These are phyloP conservation scores for Schizaphis graminum DNA, from an alignment of 2,888 invertebrate genomes.

Conservation along the genomic window DNA sequence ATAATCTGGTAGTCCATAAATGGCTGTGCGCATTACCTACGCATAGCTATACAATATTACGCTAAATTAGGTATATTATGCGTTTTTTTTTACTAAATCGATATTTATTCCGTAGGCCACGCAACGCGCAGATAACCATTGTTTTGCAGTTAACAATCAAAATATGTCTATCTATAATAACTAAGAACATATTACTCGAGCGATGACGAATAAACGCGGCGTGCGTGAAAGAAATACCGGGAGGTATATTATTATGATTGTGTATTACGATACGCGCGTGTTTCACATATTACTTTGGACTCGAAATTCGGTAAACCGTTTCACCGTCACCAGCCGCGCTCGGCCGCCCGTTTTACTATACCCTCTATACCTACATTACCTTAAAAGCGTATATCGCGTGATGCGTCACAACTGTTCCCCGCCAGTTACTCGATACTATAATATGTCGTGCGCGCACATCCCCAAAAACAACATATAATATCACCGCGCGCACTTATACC, in stretches of 20 bases:
- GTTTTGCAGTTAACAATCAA: neutral
- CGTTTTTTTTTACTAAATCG: neutral
- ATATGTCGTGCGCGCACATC: neutral
- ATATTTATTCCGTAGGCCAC: neutral
- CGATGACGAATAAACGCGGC: neutral
- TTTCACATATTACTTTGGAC: neutral
- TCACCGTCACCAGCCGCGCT: constrained; percentile 5
- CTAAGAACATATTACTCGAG: neutral
- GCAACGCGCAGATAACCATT: neutral
- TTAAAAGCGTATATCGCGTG: constrained; percentile 4
- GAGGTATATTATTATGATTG: neutral
- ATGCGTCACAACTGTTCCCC: neutral
- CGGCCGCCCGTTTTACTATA: neutral
- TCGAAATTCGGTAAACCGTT: neutral
- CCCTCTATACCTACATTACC: neutral
- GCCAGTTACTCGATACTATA: neutral
- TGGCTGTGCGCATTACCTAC: neutral
- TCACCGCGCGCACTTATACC: neutral
- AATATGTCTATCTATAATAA: neutral
- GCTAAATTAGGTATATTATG: neutral
- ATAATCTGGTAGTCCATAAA: too few relatives aligned
- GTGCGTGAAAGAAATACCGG: neutral
- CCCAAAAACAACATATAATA: constrained; percentile 18
- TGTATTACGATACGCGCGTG: neutral
- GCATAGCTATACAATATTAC: neutral